Conservation (phyloP, 2,113 vertebrate genomes). For the Sphyrna mokarran region DNA sequence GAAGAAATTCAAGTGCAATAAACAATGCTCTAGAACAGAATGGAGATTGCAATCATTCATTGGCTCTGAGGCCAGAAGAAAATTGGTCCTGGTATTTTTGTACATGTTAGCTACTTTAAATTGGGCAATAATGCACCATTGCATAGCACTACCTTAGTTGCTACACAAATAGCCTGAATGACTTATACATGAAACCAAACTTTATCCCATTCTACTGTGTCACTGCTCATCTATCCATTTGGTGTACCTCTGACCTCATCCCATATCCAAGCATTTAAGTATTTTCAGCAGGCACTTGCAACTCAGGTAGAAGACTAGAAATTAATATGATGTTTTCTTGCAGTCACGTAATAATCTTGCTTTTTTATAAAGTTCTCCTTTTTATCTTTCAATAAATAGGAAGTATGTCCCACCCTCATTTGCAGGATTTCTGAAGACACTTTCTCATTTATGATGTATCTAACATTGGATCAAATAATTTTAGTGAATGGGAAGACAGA, state of each 20-base stretch:
- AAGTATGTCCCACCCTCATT: background rate
- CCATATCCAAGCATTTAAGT: background rate
- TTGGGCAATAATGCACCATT: background rate
- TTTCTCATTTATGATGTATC: background rate
- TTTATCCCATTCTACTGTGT: background rate
- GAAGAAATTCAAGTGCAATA: background rate
- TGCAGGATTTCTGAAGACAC: background rate
- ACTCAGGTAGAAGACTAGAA: background rate
- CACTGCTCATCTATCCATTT: background rate
- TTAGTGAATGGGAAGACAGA: background rate
- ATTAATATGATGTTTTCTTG: background rate
- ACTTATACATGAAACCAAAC: background rate
- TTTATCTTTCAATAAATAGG: background rate
- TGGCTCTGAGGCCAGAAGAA: background rate
- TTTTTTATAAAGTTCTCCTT: background rate
- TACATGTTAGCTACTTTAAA: background rate
- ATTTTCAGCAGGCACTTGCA: background rate
- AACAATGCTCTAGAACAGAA: no score
- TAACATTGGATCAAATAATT: background rate
- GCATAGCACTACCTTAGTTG: background rate
- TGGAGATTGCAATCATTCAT: background rate
- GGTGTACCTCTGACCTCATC: background rate
- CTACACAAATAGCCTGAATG: background rate
- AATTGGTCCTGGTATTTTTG: background rate
- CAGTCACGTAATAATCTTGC: background rate